Percentiles rank a stretch among this genome's conserved stretches.
These are phyloP conservation scores for Melieria crassipennis DNA, from an alignment of 2,888 invertebrate genomes.

Conservation along the genomic window DNA sequence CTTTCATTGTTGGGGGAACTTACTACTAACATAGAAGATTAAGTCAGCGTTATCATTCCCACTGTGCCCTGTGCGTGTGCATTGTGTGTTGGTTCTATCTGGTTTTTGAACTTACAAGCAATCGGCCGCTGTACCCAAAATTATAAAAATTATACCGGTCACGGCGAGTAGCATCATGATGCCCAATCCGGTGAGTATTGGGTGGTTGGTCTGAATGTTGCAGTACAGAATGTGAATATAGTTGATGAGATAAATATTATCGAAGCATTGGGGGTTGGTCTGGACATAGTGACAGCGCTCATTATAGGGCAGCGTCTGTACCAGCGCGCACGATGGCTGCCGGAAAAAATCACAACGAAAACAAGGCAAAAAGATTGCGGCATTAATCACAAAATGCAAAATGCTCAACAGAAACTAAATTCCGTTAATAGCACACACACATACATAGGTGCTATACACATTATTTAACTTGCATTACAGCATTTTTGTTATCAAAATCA, in stretches of 20 bases:
- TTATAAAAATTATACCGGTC: conserved; percentile 67
- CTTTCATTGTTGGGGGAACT: too few species aligned
- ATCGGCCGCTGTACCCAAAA: conserved; percentile 69
- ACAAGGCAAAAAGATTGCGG: conserved; percentile 1
- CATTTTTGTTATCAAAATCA: conserved; percentile 1
- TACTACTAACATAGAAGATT: too few species aligned
- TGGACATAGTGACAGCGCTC: conserved; percentile 62
- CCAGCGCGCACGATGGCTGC: conserved; percentile 33
- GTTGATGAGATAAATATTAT: conserved; percentile 54
- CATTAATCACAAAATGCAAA: not conserved
- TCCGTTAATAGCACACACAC: not conserved
- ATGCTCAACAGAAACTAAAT: not conserved
- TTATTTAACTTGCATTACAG: too few species aligned
- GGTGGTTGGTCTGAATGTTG: conserved; percentile 46
- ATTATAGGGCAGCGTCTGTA: conserved; percentile 25
- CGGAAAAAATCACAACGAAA: not conserved
- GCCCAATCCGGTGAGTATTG: conserved; percentile 37
- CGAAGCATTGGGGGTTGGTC: conserved; percentile 53
- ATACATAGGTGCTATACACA: not conserved
- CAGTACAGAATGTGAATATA: conserved; percentile 64
- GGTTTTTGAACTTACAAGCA: conserved; percentile 66
- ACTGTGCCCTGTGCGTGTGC: too few species aligned
- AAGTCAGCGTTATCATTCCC: too few species aligned
- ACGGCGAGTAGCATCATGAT: conserved; percentile 36
- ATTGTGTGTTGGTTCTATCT: too few species aligned